Evolutionary conservation across 30 jellyfish, hydroid and myxozoan genomes (phyloP).

Genomic region (Mastigias papua): DNA sequence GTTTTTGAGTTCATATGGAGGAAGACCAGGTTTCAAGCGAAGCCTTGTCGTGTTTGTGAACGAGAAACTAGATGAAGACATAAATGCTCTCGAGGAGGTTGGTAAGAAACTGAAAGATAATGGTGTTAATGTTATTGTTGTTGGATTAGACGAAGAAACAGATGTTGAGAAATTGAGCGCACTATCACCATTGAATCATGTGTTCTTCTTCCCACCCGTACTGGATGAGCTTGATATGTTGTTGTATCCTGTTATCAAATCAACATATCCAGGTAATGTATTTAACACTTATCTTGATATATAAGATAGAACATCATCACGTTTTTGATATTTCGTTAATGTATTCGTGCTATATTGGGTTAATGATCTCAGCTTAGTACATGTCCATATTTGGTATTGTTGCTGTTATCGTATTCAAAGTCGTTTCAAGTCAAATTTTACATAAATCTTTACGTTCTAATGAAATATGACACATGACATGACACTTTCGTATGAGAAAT

Average conservation of each 20-base stretch:
- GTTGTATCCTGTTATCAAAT: conserved; percentile 61
- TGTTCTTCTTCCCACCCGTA: conserved; percentile 79
- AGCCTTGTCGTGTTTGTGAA: conserved; percentile 69
- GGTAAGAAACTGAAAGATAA: conserved; percentile 33
- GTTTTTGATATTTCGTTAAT: too few relatives aligned
- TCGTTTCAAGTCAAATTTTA: too few relatives aligned
- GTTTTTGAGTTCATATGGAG: conserved; percentile 73
- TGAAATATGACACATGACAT: too few relatives aligned
- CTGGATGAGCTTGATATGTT: conserved; percentile 60
- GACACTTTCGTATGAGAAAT: too few relatives aligned
- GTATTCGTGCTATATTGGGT: too few relatives aligned
- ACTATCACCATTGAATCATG: conserved; percentile 56
- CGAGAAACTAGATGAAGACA: conserved; percentile 18
- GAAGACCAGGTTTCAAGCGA: conserved; percentile 71
- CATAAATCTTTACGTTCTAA: too few relatives aligned
- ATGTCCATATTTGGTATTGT: too few relatives aligned
- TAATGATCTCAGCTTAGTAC: too few relatives aligned
- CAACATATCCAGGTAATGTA: conserved; percentile 62
- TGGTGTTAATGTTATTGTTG: conserved; percentile 68
- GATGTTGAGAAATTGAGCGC: conserved; percentile 32
- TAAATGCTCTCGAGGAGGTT: conserved; percentile 20
- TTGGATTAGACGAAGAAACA: conserved; percentile 60
- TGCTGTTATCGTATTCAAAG: too few relatives aligned
- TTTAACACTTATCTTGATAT: too few relatives aligned
- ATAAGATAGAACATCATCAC: too few relatives aligned